Percentiles rank a stretch among this genome's conserved stretches.
phyloP scores from a whole-genome alignment of 2,888 invertebrate species.

The Drosophila barbarae region DNA sequence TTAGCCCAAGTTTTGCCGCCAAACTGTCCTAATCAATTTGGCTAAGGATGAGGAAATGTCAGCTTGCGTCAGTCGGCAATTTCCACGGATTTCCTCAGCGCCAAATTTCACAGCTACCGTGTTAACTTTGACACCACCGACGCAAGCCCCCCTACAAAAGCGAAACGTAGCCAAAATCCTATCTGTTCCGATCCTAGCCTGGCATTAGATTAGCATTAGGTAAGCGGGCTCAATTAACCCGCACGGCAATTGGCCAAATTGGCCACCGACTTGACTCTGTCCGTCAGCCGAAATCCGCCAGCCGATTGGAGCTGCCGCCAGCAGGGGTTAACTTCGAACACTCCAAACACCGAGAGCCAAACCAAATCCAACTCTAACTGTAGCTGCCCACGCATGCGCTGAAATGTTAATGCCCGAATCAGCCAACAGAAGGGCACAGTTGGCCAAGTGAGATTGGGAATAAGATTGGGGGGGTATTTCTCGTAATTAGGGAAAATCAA shows the following conservation, averaged over 20 bases:
- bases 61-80: conserved; percentile 49
- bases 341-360: conserved; percentile 1
- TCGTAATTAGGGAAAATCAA: not conserved
- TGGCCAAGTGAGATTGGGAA: conserved; percentile 7
- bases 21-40: conserved; percentile 72
- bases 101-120: conserved; percentile 70
- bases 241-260: conserved; percentile 62
- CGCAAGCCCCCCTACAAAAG: conserved; percentile 33
- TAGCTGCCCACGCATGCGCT: conserved; percentile 63
- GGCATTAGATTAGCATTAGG: conserved; percentile 52
- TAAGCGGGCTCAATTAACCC: conserved; percentile 51
- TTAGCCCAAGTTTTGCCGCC: conserved; percentile 36
- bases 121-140: conserved; percentile 70
- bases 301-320: conserved; percentile 23
- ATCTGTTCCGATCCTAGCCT: conserved; percentile 25
- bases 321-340: conserved; percentile 24
- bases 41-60: conserved; percentile 69
- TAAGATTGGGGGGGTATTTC: not conserved
- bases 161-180: conserved; percentile 7
- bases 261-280: conserved; percentile 45
- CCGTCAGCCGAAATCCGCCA: conserved; percentile 30
- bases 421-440: conserved; percentile 30
- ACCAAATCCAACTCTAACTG: conserved; percentile 23
- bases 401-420: conserved; percentile 42
- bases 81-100: conserved; percentile 68